These are phyloP conservation scores for Mormyrus hasselquistii DNA, from an alignment of 2,797 vertebrate genomes.

Conservation along the genomic window DNA sequence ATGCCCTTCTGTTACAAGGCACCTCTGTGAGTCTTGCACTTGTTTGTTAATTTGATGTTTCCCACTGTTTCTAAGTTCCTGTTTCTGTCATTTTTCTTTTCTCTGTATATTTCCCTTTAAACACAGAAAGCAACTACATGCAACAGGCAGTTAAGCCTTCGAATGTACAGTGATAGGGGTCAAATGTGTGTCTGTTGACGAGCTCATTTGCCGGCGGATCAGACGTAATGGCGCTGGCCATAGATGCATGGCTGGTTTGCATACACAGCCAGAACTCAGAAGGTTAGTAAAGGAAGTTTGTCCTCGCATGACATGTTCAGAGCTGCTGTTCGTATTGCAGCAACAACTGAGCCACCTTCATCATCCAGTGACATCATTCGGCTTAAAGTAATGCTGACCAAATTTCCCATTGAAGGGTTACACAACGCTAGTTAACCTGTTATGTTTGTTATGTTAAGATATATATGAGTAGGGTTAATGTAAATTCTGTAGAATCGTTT, in stretches of 20 bases:
- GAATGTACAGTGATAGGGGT: background rate
- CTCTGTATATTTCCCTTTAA: background rate
- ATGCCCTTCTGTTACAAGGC: background rate
- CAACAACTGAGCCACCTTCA: background rate
- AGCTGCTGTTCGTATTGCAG: background rate
- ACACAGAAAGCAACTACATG: background rate
- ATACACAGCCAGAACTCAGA: background rate
- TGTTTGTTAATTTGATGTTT: background rate
- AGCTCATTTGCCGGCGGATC: background rate
- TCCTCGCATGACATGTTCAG: background rate
- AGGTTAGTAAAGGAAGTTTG: background rate
- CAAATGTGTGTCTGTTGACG: background rate
- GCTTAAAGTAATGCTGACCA: background rate
- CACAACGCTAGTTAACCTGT: background rate
- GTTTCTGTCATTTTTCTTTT: background rate
- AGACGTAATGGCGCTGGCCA: background rate
- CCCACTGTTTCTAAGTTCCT: background rate
- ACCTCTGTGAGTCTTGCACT: slow-evolving; percentile 6
- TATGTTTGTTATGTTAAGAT: background rate
- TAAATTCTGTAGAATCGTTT: slow-evolving; percentile 18
- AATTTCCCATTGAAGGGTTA: background rate
- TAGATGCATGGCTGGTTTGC: background rate
- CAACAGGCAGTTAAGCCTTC: background rate
- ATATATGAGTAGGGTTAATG: background rate
- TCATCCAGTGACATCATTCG: background rate